Base-by-base conservation (phyloP, 2,888 invertebrate species). In the Harpalus rufipes region DNA sequence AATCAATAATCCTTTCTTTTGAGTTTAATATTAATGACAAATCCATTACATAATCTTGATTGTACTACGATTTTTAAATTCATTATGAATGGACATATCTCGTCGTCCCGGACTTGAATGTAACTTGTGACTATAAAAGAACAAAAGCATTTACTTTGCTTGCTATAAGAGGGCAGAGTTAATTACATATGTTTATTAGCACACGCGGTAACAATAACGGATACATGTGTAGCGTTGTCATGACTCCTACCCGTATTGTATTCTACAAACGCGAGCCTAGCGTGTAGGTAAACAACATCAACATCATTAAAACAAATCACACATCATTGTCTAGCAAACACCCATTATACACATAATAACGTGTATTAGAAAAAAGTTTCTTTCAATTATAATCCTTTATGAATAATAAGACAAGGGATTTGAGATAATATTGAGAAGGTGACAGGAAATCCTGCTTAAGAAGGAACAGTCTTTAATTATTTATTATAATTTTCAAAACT, bases 161-260 rank as follows among this genome's bases (percentile, higher is more conserved):
- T 12, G 44, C 44, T 51, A 51, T 51, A 51, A 51, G 10, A 51
- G 44, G 44, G 44, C 39, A 39, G n/a, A 68, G 68, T 68, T 68
- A 68, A 68, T 68, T 68, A 68, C n/a, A 68, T 68, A 68, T 68
- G 68, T 68, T 68, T 68, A 68, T 68, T 32, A 68, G n/a, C 12
- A 12, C 21, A 25, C 68, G 39, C 14, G 68, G 68, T 68, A 68
- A 68, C 68, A 68, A 68, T 68, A 68, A 68, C 68, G 68, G 68
- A 68, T 68, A 68, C 68, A 68, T 68, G 68, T 68, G 68, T 68
- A 68, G 68, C 68, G 25, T 63, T 39, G 68, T 32, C 68, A 39
- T 68, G 68, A 32, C 68, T 39, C 68, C 68, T 68, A 68, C 68
- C n/a, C 6, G 68, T 39, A 39, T 68, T 68, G 68, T 68, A 68